Evolutionary conservation across 2,113 vertebrate species (phyloP), one percentile per base, ranked within the genome.

Genomic region (Patagioenas fasciata): DNA sequence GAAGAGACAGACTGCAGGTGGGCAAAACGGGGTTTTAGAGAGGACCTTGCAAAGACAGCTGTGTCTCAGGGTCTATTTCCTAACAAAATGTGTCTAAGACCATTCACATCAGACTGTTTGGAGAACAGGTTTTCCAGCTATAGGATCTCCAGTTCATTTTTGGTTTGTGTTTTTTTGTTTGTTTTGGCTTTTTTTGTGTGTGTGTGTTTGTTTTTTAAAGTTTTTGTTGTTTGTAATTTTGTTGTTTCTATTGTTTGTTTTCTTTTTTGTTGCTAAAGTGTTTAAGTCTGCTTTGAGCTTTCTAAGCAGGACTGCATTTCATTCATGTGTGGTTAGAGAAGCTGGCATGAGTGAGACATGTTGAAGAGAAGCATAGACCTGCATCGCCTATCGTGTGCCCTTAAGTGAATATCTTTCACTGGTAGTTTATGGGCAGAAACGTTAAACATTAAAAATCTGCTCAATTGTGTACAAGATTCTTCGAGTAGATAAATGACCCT

Each of bases 371-470:
- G 9, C 67, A 18, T 7, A 73, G 79, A 40, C 40, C 57, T 91
- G 78, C 72, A 47, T 65, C 53, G 11, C 13, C 48, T 66, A 15
- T 38, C 12, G 0, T 7, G 40, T 66, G 84, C 57, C 91, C 73
- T 79, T 19, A 47, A 69, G 77, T 95, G 44, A 83, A n/a, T 74
- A 65, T 69, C 65, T 86, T 70, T 69, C 44, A 1, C 5, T 88
- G 48, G 48, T 29, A 77, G 13, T 95, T 92, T 81, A 81, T 57
- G 61, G 61, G 92, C 80, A 84, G 86, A 84, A 81, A 91, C 1
- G 66, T 96, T 96, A 94, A 96, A 96, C 93, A 91, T 96, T 95
- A 97, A 94, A 92, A 94, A 92, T 72, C 83, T 87, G 32, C 75
- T 88, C 66, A 12, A 1, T 71, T 80, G 91, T 66, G 57, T 66